Evolutionary conservation across 2,113 vertebrate species (phyloP).

Genomic region (Brachypteracias leptosomus): DNA sequence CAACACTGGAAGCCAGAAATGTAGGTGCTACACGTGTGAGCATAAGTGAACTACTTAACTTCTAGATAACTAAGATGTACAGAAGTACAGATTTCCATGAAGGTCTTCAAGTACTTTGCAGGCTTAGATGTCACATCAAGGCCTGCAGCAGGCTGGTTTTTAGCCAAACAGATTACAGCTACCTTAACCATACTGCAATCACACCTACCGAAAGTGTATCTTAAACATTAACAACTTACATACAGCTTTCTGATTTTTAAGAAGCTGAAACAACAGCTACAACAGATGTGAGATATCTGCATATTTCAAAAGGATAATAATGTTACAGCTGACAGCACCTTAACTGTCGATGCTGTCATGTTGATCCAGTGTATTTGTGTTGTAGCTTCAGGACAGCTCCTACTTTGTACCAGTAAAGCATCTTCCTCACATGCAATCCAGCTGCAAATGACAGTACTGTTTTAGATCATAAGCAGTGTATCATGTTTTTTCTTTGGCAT

Average conservation of each 20-base stretch:
- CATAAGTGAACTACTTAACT: not conserved
- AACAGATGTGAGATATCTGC: not conserved
- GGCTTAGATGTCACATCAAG: not conserved
- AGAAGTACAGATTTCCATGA: not conserved
- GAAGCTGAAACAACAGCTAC: not conserved
- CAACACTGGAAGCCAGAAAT: not conserved
- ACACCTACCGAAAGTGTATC: not conserved
- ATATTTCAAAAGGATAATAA: not conserved
- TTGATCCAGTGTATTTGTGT: not conserved
- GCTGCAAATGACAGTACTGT: not conserved
- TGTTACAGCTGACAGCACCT: not conserved
- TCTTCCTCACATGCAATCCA: not conserved
- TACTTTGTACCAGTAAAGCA: not conserved
- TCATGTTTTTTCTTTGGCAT: accelerated
- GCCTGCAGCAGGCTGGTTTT: not conserved
- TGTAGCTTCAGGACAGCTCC: not conserved
- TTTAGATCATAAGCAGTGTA: not conserved
- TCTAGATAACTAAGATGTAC: not conserved
- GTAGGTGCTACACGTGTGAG: not conserved
- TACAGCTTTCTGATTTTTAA: not conserved
- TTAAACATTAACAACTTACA: not conserved
- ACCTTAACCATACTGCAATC: not conserved
- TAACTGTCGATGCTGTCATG: not conserved
- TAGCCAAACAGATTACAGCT: not conserved
- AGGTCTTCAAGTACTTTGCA: not conserved